phyloP scores from a whole-genome alignment of 2,797 vertebrate genomes.

The Spinibarbus caldwelli region DNA sequence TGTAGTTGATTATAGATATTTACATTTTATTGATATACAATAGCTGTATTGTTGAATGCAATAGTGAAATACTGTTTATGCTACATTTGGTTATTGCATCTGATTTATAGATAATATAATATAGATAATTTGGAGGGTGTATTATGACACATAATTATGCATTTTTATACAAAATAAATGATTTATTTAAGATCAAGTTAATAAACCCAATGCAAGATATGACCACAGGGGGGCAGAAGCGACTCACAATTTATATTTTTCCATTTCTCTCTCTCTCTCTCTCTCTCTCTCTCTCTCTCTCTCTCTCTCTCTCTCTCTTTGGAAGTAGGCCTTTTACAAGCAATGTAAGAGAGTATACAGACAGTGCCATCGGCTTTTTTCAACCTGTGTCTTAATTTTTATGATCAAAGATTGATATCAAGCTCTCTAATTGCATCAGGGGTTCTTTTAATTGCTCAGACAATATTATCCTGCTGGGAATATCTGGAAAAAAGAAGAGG shows the following conservation, averaged over 20 bases:
- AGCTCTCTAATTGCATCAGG: background rate
- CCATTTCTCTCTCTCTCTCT: too few relatives aligned
- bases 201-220: background rate
- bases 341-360: conserved; percentile 8
- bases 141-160: too few relatives aligned
- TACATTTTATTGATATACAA: background rate
- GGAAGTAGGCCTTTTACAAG: background rate
- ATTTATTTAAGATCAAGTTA: conserved; percentile 3
- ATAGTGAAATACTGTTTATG: background rate
- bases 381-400: conserved; percentile 34
- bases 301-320: too few relatives aligned
- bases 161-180: background rate
- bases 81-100: background rate
- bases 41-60: background rate
- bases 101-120: background rate
- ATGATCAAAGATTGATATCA: conserved; percentile 30
- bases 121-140: background rate
- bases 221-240: conserved; percentile 50
- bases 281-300: too few relatives aligned
- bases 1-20: background rate
- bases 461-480: background rate
- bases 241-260: background rate
- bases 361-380: conserved; percentile 4
- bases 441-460: conserved; percentile 6
- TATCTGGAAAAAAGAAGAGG: background rate